Evolutionary conservation across 1,140 invertebrate genomes (phyloP), one percentile per base, ranked within the genome.

Genomic region (Uloborus diversus): DNA sequence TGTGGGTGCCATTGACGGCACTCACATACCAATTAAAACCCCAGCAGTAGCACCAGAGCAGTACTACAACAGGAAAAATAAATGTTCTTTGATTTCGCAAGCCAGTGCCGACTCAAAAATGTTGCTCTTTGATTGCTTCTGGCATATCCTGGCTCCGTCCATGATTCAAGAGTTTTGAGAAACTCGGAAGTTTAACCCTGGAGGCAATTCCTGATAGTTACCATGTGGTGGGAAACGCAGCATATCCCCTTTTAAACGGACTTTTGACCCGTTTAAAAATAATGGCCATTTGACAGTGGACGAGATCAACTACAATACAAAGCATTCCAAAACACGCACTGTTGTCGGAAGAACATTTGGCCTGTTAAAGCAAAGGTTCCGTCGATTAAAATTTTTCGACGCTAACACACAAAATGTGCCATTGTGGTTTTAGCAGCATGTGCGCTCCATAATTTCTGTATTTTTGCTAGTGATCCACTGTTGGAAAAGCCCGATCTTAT

Each of bases 401-500:
- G 79, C 85, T 61, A 53, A 70, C 20, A 32, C 86, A 9, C 57
- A 84, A 35, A 82, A 80, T 7, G 81, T 81, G 23, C 70, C 81
- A 27, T 82, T 85, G 53, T 83, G 84, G 82, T 85, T 69, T 84
- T 85, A 42, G 64, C 82, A 28, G 84, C 84, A 70, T 86, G 84
- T 80, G 82, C 87, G 9, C 69, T 87, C 64, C 85, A 87, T 57
- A 86, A 86, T 78, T 59, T 86, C 3, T 86, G 85, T 73, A 84
- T 86, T 73, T 17, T 37, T 28, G 23, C 79, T 57, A 64, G 80
- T 28, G 84, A 85, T n/a, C n/a, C n/a, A n/a, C n/a, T n/a, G n/a
- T n/a, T n/a, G n/a, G n/a, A n/a, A n/a, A n/a, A n/a, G n/a, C n/a
- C n/a, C n/a, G n/a, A n/a, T n/a, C n/a, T 9, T 61, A 13, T 61